Evolutionary conservation across 1,140 invertebrate species (phyloP).

Genomic region (Branchinecta lynchi): DNA sequence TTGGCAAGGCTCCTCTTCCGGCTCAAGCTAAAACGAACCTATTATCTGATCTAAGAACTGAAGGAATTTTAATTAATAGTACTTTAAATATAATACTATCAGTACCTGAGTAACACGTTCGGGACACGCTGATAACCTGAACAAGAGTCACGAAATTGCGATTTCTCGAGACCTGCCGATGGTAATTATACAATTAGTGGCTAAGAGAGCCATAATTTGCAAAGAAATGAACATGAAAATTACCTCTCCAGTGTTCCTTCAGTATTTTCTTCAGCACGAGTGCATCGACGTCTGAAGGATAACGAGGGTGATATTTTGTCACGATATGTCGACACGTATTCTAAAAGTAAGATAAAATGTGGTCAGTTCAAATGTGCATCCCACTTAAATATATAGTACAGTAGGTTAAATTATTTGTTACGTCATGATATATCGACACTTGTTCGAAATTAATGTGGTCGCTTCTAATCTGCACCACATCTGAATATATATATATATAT

Average conservation of each 20-base stretch:
- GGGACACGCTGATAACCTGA: no score
- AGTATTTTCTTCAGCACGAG: constrained; percentile 43
- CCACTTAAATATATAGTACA: constrained; percentile 15
- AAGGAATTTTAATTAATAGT: no score
- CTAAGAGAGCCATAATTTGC: no score
- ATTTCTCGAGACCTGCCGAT: no score
- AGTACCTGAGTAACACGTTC: no score
- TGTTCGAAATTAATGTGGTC: constrained; percentile 22
- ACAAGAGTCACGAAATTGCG: no score
- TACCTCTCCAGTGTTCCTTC: constrained; percentile 42
- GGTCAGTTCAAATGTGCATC: not conserved
- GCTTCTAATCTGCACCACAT: not conserved
- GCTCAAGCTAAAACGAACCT: no score
- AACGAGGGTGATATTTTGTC: constrained; percentile 30
- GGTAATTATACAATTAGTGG: no score
- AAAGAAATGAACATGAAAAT: constrained; percentile 14
- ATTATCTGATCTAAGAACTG: no score
- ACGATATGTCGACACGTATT: constrained; percentile 26
- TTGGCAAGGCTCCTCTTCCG: no score
- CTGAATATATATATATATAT: not conserved
- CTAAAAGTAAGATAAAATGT: constrained; percentile 22
- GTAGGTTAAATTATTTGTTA: constrained; percentile 22
- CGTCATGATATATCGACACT: constrained; percentile 25
- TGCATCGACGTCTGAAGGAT: constrained; percentile 47
- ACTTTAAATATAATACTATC: no score